Evolutionary conservation across 2,888 invertebrate species (phyloP).

Genomic region (Pachliopta kotzebuea): DNA sequence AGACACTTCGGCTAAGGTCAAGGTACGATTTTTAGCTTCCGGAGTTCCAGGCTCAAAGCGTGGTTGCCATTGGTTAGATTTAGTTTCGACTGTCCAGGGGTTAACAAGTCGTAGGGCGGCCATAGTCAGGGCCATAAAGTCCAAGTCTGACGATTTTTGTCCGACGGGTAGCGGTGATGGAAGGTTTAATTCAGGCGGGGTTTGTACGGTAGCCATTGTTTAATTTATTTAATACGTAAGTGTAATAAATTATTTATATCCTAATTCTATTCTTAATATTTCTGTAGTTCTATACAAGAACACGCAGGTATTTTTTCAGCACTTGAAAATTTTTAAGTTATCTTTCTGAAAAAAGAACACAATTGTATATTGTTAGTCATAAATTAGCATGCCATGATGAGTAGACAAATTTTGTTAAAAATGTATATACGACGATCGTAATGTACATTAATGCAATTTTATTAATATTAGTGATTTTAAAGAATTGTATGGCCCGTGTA

Average conservation of each 20-base stretch:
- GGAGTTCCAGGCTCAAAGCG: conserved; percentile 53
- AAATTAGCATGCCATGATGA: neutral
- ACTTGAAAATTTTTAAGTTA: conserved; percentile 40
- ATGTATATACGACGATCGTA: too few species aligned
- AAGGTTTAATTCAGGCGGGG: conserved; percentile 57
- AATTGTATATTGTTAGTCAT: conserved; percentile 13
- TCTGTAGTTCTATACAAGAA: neutral
- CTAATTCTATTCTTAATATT: neutral
- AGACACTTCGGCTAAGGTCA: conserved; percentile 87
- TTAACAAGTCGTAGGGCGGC: conserved; percentile 70
- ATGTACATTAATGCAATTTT: too few species aligned
- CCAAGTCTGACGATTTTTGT: conserved; percentile 59
- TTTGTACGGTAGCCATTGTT: conserved; percentile 66
- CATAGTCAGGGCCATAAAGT: conserved; percentile 70
- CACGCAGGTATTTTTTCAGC: conserved; percentile 45
- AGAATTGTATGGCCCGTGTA: too few species aligned
- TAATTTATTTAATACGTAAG: neutral
- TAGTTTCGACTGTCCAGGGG: conserved; percentile 61
- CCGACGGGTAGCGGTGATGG: conserved; percentile 52
- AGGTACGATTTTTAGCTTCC: conserved; percentile 68
- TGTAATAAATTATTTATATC: conserved; percentile 26
- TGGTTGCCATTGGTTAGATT: conserved; percentile 47
- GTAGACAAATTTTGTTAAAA: too few species aligned
- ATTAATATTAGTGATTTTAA: neutral
- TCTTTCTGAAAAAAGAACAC: conserved; percentile 18